Evolutionary conservation across 2,797 vertebrate genomes (phyloP).

Genomic region (Peromyscus nudipes): DNA sequence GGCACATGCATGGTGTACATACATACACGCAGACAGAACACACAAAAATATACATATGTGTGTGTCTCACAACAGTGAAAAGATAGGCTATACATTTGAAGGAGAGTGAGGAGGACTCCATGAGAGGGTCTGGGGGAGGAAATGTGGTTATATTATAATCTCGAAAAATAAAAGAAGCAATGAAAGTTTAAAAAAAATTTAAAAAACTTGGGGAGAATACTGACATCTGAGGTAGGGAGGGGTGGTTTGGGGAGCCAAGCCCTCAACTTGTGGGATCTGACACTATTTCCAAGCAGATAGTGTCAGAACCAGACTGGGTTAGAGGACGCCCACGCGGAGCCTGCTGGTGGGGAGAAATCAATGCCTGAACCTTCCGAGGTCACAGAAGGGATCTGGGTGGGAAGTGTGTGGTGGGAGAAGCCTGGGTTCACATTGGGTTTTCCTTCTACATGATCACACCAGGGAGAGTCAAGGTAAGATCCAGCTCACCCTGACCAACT

Average conservation of each 20-base stretch:
- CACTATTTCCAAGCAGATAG: background rate
- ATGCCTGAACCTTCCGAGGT: background rate
- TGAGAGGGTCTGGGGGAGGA: background rate
- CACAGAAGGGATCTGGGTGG: background rate
- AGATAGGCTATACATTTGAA: background rate
- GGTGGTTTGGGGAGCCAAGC: background rate
- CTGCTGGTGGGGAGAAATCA: background rate
- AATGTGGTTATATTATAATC: background rate
- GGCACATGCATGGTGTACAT: background rate
- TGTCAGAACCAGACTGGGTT: background rate
- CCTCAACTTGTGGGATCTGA: background rate
- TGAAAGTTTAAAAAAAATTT: background rate
- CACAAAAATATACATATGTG: background rate
- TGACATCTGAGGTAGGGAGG: background rate
- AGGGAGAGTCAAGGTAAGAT: background rate
- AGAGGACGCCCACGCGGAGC: background rate
- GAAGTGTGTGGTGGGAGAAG: background rate
- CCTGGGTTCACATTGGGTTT: background rate
- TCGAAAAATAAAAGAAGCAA: background rate
- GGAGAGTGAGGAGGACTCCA: background rate
- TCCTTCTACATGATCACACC: background rate
- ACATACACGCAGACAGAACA: background rate
- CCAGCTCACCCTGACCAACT: background rate
- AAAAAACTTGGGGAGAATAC: background rate
- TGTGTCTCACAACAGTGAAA: background rate